Base-by-base conservation (phyloP, 2,113 vertebrate genomes). In the Phaethornis superciliosus region DNA sequence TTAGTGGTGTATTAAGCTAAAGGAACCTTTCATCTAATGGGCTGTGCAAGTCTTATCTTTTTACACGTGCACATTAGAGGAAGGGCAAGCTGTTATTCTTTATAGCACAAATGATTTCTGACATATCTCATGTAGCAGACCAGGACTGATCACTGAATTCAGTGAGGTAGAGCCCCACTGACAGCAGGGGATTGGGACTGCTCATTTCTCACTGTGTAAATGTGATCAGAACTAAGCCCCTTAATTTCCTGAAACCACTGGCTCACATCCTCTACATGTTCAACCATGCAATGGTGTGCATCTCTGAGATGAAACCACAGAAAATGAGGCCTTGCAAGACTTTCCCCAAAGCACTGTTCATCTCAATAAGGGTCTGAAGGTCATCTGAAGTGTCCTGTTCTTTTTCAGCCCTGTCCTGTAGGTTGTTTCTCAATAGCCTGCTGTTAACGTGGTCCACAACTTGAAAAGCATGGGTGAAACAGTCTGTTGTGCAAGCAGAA, bases 181-280 rank as follows among this genome's bases (percentile, higher is more conserved):
- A 54, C 78, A 89, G 69, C 81, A 63, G 59, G 64, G 84, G 40
- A 40, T n/a, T 72, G 15, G 49, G 55, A 22, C 82, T 69, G 59
- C 60, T 65, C 40, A 14, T 75, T 65, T 85, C 81, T 79, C 56
- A 44, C 26, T 1, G 16, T 15, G 54, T 75, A 60, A 71, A 87
- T 9, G 20, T 69, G 70, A 78, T 30, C 70, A 82, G 92, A 81
- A 82, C 52, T 20, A 33, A 94, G 86, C 70, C 75, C 65, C 60
- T 85, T 81, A 74, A 69, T 72, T 85, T 88, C 89, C 92, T 92
- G 89, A 81, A 78, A 20, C 49, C 69, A 49, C 68, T 52, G 59
- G 79, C 86, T 92, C 75, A 78, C 83, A 82, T 62, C 89, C 92
- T 92, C 64, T 54, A 7, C 7, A 5, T 23, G 64, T 22, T 72